Base-by-base conservation (phyloP, 2,797 vertebrate species). In the Salarias fasciatus region DNA sequence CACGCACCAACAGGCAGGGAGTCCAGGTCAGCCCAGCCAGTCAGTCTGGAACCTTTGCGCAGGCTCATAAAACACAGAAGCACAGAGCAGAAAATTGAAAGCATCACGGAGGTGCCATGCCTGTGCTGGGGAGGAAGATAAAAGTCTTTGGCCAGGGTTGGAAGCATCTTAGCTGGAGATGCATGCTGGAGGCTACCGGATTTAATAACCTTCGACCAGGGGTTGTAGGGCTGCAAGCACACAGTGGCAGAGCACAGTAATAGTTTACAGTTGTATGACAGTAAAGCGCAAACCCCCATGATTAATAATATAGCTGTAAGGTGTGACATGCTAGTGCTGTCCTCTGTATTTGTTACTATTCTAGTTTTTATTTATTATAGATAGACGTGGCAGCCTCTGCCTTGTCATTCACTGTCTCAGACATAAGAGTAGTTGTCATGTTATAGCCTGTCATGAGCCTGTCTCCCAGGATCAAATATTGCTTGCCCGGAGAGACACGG, bases 51-150 rank as follows among this genome's bases (percentile, higher is more conserved):
- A 88, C 88, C 77, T 86, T 86, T 88, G 82, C 89, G 84, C 83
- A 67, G 84, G 69, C 79, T 91, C 85, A 89, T 94, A 93, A 94
- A 94, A 88, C 91, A 92, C 88, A 85, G 86, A 83, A 75, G 89
- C 86, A 79, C 86, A 86, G 90, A 93, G 93, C 92, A 93, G 93
- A 92, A 94, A 94, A 94, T 93, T 92, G 92, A 94, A 94, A 92
- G 91, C 92, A 88, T 94, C 91, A 84, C 77, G 88, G 87, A 89
- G 88, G 89, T 92, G 90, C 92, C 87, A 87, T 88, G 90, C 83
- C 91, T 65, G 53, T 87, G 88, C 89, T 85, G 86, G 83, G 78
- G 63, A 89, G 87, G 84, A 86, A 90, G 90, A 93, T 90, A 86
- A 89, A 93, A 92, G 88, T 83, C 79, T 73, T 77, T 33, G 57